Evolutionary conservation across 2,113 vertebrate genomes (phyloP), one percentile per base, ranked within the genome.

Genomic region (Naja naja): DNA sequence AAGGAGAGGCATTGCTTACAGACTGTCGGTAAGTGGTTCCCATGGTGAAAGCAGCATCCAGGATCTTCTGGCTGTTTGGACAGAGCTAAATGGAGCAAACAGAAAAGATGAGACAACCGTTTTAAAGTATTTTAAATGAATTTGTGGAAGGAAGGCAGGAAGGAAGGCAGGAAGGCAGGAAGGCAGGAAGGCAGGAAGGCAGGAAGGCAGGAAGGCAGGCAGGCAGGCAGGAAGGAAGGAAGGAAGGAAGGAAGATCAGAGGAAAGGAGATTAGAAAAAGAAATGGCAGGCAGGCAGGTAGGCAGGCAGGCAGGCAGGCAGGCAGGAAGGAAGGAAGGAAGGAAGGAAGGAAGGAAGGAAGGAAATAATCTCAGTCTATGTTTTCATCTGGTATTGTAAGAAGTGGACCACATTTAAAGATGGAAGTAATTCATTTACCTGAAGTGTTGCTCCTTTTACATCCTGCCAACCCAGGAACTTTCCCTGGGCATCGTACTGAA

Each of bases 391-490:
- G 14, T 27, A 87, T 30, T 52, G 47, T 53, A 5, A 30, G 27
- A 18, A 9, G 10, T 52, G 10, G 43, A 43, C 22, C 1, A n/a
- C 9, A 27, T 23, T 86, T 18, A 23, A 55, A 64, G 25, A 22
- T 1, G 7, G 34, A 43, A 27, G 64, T 12, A 27, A n/a, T 30
- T 47, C 6, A 4, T 74, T 92, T 58, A 96, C 96, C 91, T 96
- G 96, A 58, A 96, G 55, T 30, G 93, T 94, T 5, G 81, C 94
- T 2, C 95, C 95, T 8, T 27, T 94, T 5, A 95, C 89, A 30
- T 94, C 92, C 54, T 95, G 91, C 96, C 96, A 96, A 49, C 95
- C 96, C 11, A 96, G 88, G 69, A 96, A 96, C 8, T 92, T 87
- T 5, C 95, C 96, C 43, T 74, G 87, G 39, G 89, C 92, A 30